These are phyloP conservation scores for Seira ritae DNA, from an alignment of 2,888 invertebrate species.

Conservation along the genomic window DNA sequence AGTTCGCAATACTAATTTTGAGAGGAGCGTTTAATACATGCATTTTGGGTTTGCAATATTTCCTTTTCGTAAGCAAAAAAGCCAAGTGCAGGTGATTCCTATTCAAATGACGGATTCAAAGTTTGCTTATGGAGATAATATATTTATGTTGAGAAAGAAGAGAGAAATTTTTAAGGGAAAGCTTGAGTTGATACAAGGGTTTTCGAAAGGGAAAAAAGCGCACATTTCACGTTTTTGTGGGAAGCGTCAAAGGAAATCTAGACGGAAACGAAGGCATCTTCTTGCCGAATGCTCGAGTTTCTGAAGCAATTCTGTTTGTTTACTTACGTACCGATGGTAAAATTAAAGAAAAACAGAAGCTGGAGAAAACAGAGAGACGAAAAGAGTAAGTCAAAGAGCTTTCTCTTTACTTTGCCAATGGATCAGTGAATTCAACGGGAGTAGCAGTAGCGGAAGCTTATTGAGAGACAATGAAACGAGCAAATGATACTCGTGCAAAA, in stretches of 20 bases:
- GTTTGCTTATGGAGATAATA: no score
- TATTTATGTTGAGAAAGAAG: not conserved
- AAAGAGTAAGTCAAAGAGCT: not conserved
- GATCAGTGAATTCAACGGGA: not conserved
- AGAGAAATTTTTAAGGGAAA: not conserved
- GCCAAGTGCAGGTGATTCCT: no score
- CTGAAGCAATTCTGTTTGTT: not conserved
- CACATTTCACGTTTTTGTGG: not conserved
- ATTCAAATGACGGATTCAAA: no score
- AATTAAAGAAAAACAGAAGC: constrained; percentile 18
- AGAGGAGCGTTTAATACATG: no score
- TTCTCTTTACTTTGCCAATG: not conserved
- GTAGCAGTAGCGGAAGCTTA: not conserved
- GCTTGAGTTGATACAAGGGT: not conserved
- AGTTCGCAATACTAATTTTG: no score
- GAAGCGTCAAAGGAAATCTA: not conserved
- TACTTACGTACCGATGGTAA: constrained; percentile 17
- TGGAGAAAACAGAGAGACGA: not conserved
- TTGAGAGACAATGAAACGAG: constrained; percentile 6
- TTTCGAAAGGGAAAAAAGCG: not conserved
- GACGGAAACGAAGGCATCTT: not conserved
- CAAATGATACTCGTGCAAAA: constrained; percentile 3
- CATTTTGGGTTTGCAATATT: no score
- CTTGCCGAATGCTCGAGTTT: not conserved
- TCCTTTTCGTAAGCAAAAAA: no score